Conservation (phyloP, 2,113 vertebrate genomes). For the Heteronetta atricapilla region DNA sequence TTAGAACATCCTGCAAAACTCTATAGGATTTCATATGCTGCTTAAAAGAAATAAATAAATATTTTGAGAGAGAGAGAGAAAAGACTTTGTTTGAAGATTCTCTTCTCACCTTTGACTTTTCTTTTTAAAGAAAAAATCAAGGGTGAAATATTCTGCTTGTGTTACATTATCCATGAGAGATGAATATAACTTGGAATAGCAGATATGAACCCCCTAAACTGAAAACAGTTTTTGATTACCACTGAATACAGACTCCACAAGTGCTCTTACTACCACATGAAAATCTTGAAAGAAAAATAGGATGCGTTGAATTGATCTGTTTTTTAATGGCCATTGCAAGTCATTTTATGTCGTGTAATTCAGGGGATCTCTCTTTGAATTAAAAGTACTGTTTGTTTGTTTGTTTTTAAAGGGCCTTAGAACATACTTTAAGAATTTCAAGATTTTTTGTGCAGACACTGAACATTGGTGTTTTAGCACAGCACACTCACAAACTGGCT, state of each 20-base stretch:
- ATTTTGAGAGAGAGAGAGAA: too few relatives aligned
- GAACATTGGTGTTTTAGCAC: neutral
- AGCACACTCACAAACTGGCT: neutral
- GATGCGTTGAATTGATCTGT: neutral
- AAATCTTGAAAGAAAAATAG: neutral
- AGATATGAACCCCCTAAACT: neutral
- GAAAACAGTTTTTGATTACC: neutral
- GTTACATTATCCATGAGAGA: neutral
- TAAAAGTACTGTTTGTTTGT: neutral
- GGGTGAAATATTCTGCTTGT: neutral
- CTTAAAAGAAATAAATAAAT: neutral
- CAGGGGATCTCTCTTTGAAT: neutral
- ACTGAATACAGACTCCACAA: neutral
- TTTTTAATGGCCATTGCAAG: neutral
- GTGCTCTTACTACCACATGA: neutral
- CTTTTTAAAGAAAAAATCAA: too few relatives aligned
- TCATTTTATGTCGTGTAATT: neutral
- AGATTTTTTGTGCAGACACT: neutral
- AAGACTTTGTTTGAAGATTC: too few relatives aligned
- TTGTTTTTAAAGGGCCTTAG: neutral
- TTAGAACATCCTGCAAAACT: neutral
- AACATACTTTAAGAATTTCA: neutral
- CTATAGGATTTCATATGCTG: neutral
- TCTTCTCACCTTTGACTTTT: too few relatives aligned
- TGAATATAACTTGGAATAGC: neutral